Evolutionary conservation across 1,140 invertebrate genomes (phyloP), one percentile per base, ranked within the genome.

Genomic region (Tenebrio molitor): DNA sequence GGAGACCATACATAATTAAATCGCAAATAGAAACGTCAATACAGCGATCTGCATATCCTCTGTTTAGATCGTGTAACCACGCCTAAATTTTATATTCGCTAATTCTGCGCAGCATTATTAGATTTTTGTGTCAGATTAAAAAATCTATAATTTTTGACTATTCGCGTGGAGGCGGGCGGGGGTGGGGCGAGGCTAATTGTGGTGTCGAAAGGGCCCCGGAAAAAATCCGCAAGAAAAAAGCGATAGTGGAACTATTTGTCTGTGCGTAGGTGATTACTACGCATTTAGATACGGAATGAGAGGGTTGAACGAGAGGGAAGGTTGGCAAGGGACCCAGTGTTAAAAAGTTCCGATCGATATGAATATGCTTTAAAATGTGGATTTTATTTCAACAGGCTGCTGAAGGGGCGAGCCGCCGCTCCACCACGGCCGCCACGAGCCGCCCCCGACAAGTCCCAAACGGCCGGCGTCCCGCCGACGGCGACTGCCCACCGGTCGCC

Each of bases 21-120:
- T 80, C 75, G 74, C 74, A 78, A 80, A 79, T 80, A 79, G 78
- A 78, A 80, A 80, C 78, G 76, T 80, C 79, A 76, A 80, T 80
- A 80, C 77, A 76, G 75, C 76, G 14, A 77, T 78, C 73, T 77
- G 77, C 78, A 80, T 80, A 79, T 80, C 75, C 76, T 79, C 77
- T 72, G 74, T 76, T 77, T 77, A 68, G 69, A 74, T 71, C 15
- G 33, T 42, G 62, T 41, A 79, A 79, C 76, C 76, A 79, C 77
- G 76, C 76, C 76, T 79, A 77, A 79, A 71, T 77, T 79, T 79
- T 76, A 76, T 76, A 71, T 75, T 69, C 74, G 65, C 76, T 78
- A 78, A 78, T 78, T 78, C 77, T 78, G 77, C 77, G 74, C 74
- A 78, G 73, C 69, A 72, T 74, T 70, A 79, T 77, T 79, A 80